Conservation (phyloP, 2,113 vertebrate species). For the Eretmochelys imbricata region DNA sequence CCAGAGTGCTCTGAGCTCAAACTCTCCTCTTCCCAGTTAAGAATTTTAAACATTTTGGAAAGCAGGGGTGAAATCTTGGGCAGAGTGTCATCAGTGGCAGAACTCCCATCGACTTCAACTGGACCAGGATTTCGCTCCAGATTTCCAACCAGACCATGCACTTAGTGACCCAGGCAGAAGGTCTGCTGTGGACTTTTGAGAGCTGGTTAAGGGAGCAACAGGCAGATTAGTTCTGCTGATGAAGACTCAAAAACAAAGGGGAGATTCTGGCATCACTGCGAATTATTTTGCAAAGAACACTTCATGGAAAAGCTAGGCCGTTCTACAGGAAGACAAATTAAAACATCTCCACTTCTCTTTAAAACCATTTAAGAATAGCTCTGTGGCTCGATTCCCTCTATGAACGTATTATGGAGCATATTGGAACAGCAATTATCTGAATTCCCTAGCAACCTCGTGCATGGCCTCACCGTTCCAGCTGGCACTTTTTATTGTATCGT, state of each 20-base stretch:
- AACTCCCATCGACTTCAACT: not conserved
- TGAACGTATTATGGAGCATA: not conserved
- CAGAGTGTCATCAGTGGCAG: not conserved
- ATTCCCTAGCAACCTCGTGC: not conserved
- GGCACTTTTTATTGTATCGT: not conserved
- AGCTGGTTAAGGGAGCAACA: not conserved
- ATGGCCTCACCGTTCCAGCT: not conserved
- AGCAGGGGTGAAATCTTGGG: not conserved
- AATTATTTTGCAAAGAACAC: not conserved
- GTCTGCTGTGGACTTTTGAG: not conserved
- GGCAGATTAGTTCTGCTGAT: not conserved
- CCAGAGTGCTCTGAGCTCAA: not conserved
- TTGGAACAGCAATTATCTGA: not conserved
- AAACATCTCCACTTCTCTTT: not conserved
- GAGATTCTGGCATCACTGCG: not conserved
- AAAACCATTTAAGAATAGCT: not conserved
- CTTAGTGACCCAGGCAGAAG: not conserved
- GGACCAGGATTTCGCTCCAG: not conserved
- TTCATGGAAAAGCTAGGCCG: not conserved
- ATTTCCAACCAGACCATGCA: not conserved
- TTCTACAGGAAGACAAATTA: not conserved
- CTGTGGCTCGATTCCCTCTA: not conserved
- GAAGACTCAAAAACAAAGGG: not conserved
- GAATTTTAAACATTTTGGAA: not conserved
- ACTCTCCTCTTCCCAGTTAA: not conserved